Conservation (phyloP, 2,888 invertebrate species). For the Drosophila tanythrix region DNA sequence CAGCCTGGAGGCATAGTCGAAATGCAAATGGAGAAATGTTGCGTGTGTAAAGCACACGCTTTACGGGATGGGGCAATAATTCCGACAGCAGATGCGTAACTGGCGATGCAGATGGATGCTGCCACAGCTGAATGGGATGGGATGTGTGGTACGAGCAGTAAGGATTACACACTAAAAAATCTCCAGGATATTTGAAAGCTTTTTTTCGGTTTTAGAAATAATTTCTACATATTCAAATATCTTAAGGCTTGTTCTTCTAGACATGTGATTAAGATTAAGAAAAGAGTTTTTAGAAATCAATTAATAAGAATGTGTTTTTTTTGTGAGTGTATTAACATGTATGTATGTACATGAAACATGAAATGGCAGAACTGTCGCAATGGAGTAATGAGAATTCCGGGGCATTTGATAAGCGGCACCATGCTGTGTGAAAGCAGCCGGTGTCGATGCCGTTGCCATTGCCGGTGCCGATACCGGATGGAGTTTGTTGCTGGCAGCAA, state of each 20-base stretch:
- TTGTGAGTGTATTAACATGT: neutral
- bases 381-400: slow-evolving; percentile 38
- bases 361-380: slow-evolving; percentile 1
- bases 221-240: neutral
- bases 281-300: neutral
- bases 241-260: neutral
- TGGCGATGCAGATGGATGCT: slow-evolving; percentile 37
- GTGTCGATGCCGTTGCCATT: slow-evolving; percentile 7
- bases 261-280: neutral
- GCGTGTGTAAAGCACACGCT: slow-evolving; percentile 6
- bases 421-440: slow-evolving; percentile 25
- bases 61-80: slow-evolving; percentile 59
- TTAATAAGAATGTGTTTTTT: neutral
- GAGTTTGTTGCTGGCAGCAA: slow-evolving; percentile 39
- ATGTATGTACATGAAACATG: slow-evolving; percentile 32
- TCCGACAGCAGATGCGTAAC: slow-evolving; percentile 37
- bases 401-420: slow-evolving; percentile 51
- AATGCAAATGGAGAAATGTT: slow-evolving; percentile 5
- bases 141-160: neutral
- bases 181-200: neutral
- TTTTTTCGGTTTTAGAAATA: neutral
- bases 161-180: neutral
- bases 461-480: slow-evolving; percentile 50
- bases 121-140: slow-evolving; percentile 27
- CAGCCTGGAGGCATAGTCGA: neutral